Conservation (phyloP, 2,113 vertebrate genomes). For the Pseudorectes ferrugineus region DNA sequence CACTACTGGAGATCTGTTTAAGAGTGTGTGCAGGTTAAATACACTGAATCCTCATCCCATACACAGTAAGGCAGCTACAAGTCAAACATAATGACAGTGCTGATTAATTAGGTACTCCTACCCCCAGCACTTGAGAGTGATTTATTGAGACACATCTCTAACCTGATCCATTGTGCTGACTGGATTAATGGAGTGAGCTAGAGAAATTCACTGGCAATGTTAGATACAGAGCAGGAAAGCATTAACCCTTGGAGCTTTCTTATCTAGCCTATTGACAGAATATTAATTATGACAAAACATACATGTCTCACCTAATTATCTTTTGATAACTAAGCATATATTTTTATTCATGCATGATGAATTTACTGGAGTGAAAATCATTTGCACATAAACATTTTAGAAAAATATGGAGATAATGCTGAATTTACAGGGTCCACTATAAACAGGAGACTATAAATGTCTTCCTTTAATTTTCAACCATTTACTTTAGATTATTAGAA, state of each 20-base stretch:
- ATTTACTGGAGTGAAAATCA: conserved; percentile 59
- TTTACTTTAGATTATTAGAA: conserved; percentile 38
- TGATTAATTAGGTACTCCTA: conserved; percentile 86
- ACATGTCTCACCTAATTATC: conserved; percentile 77
- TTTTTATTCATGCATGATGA: conserved; percentile 68
- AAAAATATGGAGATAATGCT: conserved; percentile 53
- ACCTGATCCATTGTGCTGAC: conserved; percentile 82
- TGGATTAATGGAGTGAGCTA: conserved; percentile 81
- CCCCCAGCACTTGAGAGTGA: conserved; percentile 82
- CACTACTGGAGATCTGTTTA: conserved; percentile 70
- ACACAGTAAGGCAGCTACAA: conserved; percentile 83
- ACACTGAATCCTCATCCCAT: conserved; percentile 77
- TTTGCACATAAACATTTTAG: conserved; percentile 66
- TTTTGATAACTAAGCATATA: conserved; percentile 73
- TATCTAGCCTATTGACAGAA: conserved; percentile 81
- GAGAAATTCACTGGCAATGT: conserved; percentile 76
- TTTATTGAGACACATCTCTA: conserved; percentile 83
- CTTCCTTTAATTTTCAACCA: conserved; percentile 19
- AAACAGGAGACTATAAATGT: conserved; percentile 50
- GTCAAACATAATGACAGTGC: conserved; percentile 84
- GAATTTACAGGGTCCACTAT: conserved; percentile 4
- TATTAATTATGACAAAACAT: conserved; percentile 80
- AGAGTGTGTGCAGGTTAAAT: conserved; percentile 77
- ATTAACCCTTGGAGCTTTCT: conserved; percentile 78
- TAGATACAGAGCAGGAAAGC: conserved; percentile 72